Evolutionary conservation across 2,888 invertebrate genomes (phyloP), one percentile per base, ranked within the genome.

Genomic region (Dryobota labecula): DNA sequence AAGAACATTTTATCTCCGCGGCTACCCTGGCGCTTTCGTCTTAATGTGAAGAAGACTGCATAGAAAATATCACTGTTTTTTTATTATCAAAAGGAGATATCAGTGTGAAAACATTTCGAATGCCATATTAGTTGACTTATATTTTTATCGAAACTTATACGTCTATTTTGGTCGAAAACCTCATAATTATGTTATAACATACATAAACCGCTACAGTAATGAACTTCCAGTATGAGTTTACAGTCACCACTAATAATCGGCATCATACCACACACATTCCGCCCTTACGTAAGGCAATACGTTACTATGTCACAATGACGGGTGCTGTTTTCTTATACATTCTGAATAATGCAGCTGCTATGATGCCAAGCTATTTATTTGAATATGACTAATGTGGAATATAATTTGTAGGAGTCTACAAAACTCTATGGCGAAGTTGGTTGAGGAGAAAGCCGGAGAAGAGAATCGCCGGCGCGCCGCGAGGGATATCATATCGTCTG

Each of bases 401-500:
- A 60, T 72, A 63, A 56, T 69, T 82, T 47, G 57, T 86, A 96
- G 96, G 90, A 97, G 97, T 83, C 96, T 97, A 86, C 97, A 97
- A 88, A 97, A 97, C 88, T 97, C 97, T 9, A 97, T 97, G 93
- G 97, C 97, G 9, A 94, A 97, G 82, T 86, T 97, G 74, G 96
- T 95, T 38, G 97, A 96, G 80, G 96, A 95, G 84, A 95, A 94
- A 80, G 90, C 92, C 20, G 95, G 96, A 92, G 92, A 97, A 94
- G 90, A 96, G 90, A 86, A 84, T 66, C 91, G 95, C 64, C 94
- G 97, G 60, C 97, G 97, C 89, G 97, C 97, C 84, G 98, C 98
- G 2, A 96, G 97, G 67, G 97, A 97, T 89, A 97, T 98, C 86
- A 98, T 98, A 81, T 97, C 97, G 79, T 97, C 97, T 90, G 97